Conservation (phyloP, 1,140 invertebrate species). For the Aricia agestis region DNA sequence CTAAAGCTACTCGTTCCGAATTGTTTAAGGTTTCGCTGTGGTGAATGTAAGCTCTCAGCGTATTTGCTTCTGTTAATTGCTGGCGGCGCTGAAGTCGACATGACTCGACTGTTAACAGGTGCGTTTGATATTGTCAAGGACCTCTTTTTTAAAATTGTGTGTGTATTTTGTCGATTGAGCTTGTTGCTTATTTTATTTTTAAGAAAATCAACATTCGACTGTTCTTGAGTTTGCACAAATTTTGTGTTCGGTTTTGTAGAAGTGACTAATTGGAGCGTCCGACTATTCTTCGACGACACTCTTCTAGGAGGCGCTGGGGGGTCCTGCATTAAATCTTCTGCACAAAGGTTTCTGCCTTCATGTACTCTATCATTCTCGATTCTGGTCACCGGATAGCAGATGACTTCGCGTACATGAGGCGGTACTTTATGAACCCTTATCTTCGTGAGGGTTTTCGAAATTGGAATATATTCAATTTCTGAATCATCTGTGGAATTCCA, state of each 20-base stretch:
- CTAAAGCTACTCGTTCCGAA: constrained; percentile 67
- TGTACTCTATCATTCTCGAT: constrained; percentile 41
- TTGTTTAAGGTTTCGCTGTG: constrained; percentile 35
- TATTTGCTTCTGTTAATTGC: constrained; percentile 49
- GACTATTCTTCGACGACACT: constrained; percentile 84
- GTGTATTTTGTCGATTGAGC: constrained; percentile 68
- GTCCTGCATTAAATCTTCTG: constrained; percentile 24
- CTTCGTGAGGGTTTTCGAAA: constrained; percentile 86
- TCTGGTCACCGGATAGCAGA: constrained; percentile 78
- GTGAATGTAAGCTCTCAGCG: constrained; percentile 27
- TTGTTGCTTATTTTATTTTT: constrained; percentile 78
- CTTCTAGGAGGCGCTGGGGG: constrained; percentile 83
- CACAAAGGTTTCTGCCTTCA: constrained; percentile 10
- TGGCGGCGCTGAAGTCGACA: constrained; percentile 55
- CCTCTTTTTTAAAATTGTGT: constrained; percentile 64
- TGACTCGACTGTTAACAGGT: constrained; percentile 53
- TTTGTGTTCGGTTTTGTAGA: constrained; percentile 59
- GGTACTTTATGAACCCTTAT: constrained; percentile 83
- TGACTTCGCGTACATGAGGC: constrained; percentile 68
- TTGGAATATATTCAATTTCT: constrained; percentile 88
- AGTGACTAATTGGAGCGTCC: constrained; percentile 81
- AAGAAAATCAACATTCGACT: constrained; percentile 76
- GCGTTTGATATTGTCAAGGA: constrained; percentile 31
- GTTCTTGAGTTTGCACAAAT: constrained; percentile 37
- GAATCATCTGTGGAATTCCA: constrained; percentile 81